These are phyloP conservation scores for Lateolabrax maculatus DNA, from an alignment of 2,797 vertebrate species.

Conservation along the genomic window DNA sequence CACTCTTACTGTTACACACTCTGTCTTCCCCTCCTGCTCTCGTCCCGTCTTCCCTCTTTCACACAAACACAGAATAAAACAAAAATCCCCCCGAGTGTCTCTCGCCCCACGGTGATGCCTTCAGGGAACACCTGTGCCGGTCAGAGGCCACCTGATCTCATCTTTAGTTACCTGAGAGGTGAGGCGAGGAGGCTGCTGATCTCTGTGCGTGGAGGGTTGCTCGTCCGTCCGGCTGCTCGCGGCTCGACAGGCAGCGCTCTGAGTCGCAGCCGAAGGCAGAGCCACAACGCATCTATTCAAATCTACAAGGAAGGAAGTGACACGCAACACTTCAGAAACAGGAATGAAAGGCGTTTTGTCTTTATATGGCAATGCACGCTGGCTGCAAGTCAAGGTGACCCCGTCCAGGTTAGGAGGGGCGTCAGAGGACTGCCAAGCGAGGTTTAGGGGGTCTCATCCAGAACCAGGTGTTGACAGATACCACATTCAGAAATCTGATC, in stretches of 20 bases:
- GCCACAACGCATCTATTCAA: constrained; percentile 57
- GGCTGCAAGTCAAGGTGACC: constrained; percentile 45
- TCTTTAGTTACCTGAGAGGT: constrained; percentile 65
- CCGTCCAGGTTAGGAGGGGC: no score
- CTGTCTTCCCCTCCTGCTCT: not conserved
- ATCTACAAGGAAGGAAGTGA: constrained; percentile 83
- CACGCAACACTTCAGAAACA: constrained; percentile 65
- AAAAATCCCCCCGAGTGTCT: not conserved
- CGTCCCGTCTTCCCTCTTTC: not conserved
- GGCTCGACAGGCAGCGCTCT: constrained; percentile 48
- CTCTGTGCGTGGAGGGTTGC: constrained; percentile 1
- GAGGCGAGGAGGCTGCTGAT: constrained; percentile 33
- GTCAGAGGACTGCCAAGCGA: no score
- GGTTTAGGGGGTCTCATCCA: not conserved
- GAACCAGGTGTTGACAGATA: not conserved
- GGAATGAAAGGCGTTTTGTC: constrained; percentile 74
- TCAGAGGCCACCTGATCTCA: not conserved
- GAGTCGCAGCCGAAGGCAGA: constrained; percentile 1
- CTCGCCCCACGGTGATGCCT: not conserved
- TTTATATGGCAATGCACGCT: constrained; percentile 79
- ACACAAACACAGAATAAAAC: not conserved
- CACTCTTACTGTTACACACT: not conserved
- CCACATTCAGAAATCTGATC: no score
- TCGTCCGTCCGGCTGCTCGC: constrained; percentile 39
- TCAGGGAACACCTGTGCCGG: constrained; percentile 1